Base-by-base conservation (phyloP, 2,888 invertebrate genomes). In the Macrosiphum euphorbiae region DNA sequence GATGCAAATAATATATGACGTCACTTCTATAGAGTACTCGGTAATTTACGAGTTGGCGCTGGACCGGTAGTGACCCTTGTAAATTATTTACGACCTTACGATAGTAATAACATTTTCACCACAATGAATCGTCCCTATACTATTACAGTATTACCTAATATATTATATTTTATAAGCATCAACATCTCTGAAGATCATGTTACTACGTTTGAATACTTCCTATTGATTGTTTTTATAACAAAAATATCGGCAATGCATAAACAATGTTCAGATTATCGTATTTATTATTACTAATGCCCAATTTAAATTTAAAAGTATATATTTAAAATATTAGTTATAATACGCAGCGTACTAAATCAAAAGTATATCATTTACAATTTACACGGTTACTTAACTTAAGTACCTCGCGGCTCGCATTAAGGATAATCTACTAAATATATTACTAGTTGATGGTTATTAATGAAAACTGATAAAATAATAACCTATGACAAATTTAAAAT, bases 21-120 rank as follows among this genome's bases (percentile, higher is more conserved):
- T 92, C 87, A 92, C 11, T 87, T 28, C 87, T 47, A 61, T 26
- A 35, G 41, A 26, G 41, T 28, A 20, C 26, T 20, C 16, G 58
- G 85, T 61, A 85, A 90, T 93, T 90, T 90, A 93, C 89, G 55
- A 89, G 93, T 90, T n/a, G 44, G n/a, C 78, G n/a, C 55, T 26
- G 89, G 20, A 84, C 78, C 88, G 78, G 93, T 61, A 93, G 44
- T 93, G 85, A 90, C 89, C 93, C 93, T 13, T 35, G 85, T 93
- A 85, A 50, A 90, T 93, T 50, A 92, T 92, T 90, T 86, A 50
- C 85, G 93, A 93, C 93, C 93, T 93, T 47, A 44, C 35, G 90
- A 26, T 35, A 26, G 55, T 41, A 84, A 55, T 84, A 86, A 86
- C n/a, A 58, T 91, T 85, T 20, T 7, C 41, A 47, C 55, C 85